Conservation (phyloP, 2,797 vertebrate species). For the Pseudomugil gertrudae region DNA sequence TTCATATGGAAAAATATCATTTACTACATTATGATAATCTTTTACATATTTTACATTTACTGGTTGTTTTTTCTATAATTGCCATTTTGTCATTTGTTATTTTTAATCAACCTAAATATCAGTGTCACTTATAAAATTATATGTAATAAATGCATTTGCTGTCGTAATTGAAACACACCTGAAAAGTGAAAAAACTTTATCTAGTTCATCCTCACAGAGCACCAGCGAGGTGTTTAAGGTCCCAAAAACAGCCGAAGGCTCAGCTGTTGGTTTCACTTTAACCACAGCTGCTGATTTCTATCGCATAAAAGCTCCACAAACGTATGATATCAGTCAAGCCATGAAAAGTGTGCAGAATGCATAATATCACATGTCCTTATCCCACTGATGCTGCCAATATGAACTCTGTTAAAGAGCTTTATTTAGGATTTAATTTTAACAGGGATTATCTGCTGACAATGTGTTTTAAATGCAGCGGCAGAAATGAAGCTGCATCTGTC, state of each 20-base stretch:
- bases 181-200: too few relatives aligned
- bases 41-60: too few relatives aligned
- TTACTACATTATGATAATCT: too few relatives aligned
- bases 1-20: too few relatives aligned
- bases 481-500: slow-evolving; percentile 56
- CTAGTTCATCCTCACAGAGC: neutral
- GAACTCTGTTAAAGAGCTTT: slow-evolving; percentile 22
- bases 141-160: too few relatives aligned
- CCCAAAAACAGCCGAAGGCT: slow-evolving; percentile 8
- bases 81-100: too few relatives aligned
- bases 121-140: too few relatives aligned
- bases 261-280: slow-evolving; percentile 15
- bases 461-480: slow-evolving; percentile 46
- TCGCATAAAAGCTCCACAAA: slow-evolving; percentile 13
- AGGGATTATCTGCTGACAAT: slow-evolving; percentile 21
- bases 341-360: neutral
- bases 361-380: neutral
- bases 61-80: too few relatives aligned
- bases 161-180: too few relatives aligned
- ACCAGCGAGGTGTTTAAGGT: neutral
- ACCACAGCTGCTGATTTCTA: slow-evolving; percentile 22
- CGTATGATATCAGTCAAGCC: neutral
- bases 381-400: slow-evolving; percentile 4
- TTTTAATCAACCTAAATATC: too few relatives aligned
- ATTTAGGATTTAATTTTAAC: neutral